Conservation (phyloP, 35 echinoderm and acorn worm species). For the Apostichopus parvimensis region DNA sequence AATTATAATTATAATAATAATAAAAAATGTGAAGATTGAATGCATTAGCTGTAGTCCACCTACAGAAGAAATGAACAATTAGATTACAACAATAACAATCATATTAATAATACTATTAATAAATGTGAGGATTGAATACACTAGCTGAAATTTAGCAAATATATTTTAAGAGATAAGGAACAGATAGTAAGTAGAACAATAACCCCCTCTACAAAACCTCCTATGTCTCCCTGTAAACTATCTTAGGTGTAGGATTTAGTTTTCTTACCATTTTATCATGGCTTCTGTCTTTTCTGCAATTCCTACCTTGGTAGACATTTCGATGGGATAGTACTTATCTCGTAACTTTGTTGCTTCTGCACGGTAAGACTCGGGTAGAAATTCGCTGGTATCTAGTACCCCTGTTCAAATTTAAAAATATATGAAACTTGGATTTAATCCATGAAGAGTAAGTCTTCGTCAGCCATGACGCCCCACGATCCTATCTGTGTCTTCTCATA, state of each 20-base stretch:
- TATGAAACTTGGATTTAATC: neutral
- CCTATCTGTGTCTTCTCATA: no score
- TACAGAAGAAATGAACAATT: neutral
- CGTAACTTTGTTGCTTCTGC: slow-evolving; percentile 59
- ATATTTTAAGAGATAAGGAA: no score
- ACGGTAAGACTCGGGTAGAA: slow-evolving; percentile 77
- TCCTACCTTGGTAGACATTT: slow-evolving; percentile 64
- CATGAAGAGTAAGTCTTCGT: neutral
- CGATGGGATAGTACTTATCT: slow-evolving; percentile 84
- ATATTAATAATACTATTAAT: no score
- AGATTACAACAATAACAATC: no score
- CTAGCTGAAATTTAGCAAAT: neutral
- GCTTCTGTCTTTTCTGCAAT: slow-evolving; percentile 76
- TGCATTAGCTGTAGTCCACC: slow-evolving; percentile 61
- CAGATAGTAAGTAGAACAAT: no score
- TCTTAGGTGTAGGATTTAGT: no score
- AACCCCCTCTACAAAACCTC: no score
- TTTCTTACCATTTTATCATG: slow-evolving; percentile 92
- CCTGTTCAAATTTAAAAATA: slow-evolving; percentile 44
- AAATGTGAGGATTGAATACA: no score
- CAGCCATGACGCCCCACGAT: no score
- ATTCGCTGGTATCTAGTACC: slow-evolving; percentile 73
- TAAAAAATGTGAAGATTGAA: no score
- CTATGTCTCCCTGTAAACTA: no score
- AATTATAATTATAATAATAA: no score